phyloP scores from a whole-genome alignment of 2,797 vertebrate genomes.

The Phrynocephalus vlangalii region DNA sequence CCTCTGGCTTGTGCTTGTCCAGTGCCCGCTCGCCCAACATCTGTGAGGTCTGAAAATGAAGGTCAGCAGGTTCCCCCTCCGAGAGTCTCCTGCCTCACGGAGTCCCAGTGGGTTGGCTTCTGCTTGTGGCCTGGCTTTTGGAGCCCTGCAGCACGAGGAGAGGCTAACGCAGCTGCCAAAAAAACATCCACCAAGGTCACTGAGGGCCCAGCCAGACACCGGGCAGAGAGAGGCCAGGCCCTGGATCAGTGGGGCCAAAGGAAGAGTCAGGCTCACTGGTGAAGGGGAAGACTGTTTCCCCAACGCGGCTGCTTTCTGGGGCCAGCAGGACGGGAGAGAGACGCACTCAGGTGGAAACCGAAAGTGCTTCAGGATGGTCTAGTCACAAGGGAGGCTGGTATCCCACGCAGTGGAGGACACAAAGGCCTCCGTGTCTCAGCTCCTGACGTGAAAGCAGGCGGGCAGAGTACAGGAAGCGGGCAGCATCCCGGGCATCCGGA shows the following conservation, averaged over 20 bases:
- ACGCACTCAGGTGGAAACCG: not conserved
- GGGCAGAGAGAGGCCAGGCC: not conserved
- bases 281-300: rapidly evolving
- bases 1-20: not conserved
- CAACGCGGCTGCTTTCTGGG: not conserved
- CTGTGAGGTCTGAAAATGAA: not conserved
- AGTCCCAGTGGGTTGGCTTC: not conserved
- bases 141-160: not conserved
- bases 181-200: not conserved
- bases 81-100: too few species aligned
- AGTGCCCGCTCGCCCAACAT: not conserved
- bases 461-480: not conserved
- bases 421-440: not conserved
- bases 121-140: not conserved
- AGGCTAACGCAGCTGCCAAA: not conserved
- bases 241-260: not conserved
- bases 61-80: too few species aligned
- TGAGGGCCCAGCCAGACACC: not conserved
- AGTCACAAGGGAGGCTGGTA: slow-evolving; percentile 22
- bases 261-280: not conserved
- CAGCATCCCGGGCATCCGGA: not conserved
- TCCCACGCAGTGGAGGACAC: slow-evolving; percentile 26
- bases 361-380: slow-evolving; percentile 13
- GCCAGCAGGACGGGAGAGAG: not conserved
- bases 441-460: not conserved